phyloP scores from a whole-genome alignment of 1,140 invertebrate genomes.

The Caenorhabditis latens region DNA sequence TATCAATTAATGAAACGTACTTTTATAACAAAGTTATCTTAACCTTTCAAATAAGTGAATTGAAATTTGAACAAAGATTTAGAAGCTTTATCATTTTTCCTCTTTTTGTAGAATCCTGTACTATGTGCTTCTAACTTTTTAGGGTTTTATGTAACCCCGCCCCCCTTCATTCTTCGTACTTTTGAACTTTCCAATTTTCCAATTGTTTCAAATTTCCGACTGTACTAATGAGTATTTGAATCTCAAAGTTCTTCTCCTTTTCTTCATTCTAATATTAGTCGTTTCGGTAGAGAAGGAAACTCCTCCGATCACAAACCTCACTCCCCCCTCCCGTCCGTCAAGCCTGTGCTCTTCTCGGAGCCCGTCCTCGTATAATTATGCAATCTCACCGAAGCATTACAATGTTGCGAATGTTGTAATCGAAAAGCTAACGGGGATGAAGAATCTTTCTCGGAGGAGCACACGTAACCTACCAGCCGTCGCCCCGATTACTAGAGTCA shows the following conservation, averaged over 20 bases:
- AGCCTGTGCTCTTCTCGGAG: slow-evolving; percentile 29
- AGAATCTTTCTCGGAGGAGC: no score
- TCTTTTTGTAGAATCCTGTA: neutral
- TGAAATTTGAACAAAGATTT: no score
- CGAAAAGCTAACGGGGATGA: neutral
- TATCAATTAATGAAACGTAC: no score
- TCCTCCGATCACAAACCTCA: neutral
- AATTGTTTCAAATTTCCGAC: neutral
- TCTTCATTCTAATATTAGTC: slow-evolving; percentile 1
- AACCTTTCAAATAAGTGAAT: no score
- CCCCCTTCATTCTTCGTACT: no score
- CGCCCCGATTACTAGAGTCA: slow-evolving; percentile 45
- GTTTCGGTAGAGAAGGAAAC: neutral
- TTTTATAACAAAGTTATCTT: no score
- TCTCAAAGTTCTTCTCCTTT: slow-evolving; percentile 3
- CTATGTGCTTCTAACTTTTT: neutral
- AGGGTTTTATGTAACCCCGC: neutral
- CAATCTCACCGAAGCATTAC: slow-evolving; percentile 38
- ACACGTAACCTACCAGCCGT: slow-evolving; percentile 42
- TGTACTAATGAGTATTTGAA: neutral
- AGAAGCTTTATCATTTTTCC: no score
- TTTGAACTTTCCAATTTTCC: no score
- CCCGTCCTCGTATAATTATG: slow-evolving; percentile 34
- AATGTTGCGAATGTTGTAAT: slow-evolving; percentile 55
- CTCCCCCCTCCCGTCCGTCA: neutral